These are phyloP conservation scores for Bucorvus abyssinicus DNA, from an alignment of 2,797 vertebrate genomes.

Conservation along the genomic window DNA sequence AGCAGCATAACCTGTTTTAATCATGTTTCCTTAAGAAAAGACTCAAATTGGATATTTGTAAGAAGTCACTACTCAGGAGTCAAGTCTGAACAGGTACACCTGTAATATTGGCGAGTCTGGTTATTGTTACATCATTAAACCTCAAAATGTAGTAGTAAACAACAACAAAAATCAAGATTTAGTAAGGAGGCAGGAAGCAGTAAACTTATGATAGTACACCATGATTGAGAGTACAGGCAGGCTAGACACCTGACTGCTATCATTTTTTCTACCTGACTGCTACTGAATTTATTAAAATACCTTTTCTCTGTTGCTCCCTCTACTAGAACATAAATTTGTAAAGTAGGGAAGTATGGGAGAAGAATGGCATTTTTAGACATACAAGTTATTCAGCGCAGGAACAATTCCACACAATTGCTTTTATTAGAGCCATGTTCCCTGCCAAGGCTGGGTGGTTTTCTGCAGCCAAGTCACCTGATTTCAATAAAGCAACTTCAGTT, in stretches of 20 bases:
- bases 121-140: not conserved
- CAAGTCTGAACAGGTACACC: not conserved
- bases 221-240: not conserved
- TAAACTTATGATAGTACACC: not conserved
- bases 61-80: not conserved
- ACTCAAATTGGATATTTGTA: not conserved
- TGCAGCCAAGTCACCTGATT: not conserved
- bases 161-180: not conserved
- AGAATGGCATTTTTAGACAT: not conserved
- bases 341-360: not conserved
- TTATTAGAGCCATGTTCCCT: not conserved
- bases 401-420: conserved; percentile 7
- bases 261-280: not conserved
- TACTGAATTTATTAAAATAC: not conserved
- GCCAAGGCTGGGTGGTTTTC: not conserved
- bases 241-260: not conserved
- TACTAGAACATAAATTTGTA: not conserved
- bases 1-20: not conserved
- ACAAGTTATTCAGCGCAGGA: conserved; percentile 16
- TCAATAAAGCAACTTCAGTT: not conserved
- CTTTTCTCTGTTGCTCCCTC: not conserved
- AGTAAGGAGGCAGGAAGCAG: not conserved
- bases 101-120: not conserved
- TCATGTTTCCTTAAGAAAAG: not conserved
- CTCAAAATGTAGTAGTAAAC: not conserved